Evolutionary conservation across 2,888 invertebrate genomes (phyloP), one percentile per base, ranked within the genome.

Genomic region (Drosophila rellima): DNA sequence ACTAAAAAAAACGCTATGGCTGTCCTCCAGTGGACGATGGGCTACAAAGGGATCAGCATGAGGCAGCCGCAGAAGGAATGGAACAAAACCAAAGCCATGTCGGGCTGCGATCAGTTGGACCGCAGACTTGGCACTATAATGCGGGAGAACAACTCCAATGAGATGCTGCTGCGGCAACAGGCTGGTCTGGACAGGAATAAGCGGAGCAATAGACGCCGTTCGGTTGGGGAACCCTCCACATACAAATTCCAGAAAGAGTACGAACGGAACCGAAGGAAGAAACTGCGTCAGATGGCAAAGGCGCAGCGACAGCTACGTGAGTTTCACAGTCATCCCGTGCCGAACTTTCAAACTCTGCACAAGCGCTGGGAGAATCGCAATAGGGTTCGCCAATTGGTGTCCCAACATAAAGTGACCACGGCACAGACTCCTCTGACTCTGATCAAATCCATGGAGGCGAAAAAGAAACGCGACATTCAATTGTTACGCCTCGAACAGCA

Each of bases 351-450:
- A 0, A 52, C 15, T 2, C 35, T 56, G n/a, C 83, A 83, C 18
- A 54, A 51, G 6, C 70, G 56, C 11, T 64, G 66, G 62, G 66
- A 65, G 11, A 13, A 33, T 1, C 67, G 61, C 6, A 68, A 40
- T 20, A 17, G 5, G 6, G 3, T n/a, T 4, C 79, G 63, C 0
- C 51, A 62, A 5, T 1, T 61, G 18, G 51, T 23, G 0, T 67
- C 77, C 0, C 7, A 8, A 5, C 45, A 67, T 2, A 62, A 64
- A 3, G 33, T 72, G 0, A 88, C 88, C 2, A 54, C 39, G 1
- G 60, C 89, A 0, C 23, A 23, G 3, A 70, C 85, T 10, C 89
- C 85, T 0, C 23, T 26, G 0, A 82, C 85, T 0, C 50, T 86
- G 1, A 11, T 51, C 13, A 48, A 17, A 3, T 80, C 85, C 1